Evolutionary conservation across 2,888 invertebrate species (phyloP), one percentile per base, ranked within the genome.

Genomic region (Bugula neritina): DNA sequence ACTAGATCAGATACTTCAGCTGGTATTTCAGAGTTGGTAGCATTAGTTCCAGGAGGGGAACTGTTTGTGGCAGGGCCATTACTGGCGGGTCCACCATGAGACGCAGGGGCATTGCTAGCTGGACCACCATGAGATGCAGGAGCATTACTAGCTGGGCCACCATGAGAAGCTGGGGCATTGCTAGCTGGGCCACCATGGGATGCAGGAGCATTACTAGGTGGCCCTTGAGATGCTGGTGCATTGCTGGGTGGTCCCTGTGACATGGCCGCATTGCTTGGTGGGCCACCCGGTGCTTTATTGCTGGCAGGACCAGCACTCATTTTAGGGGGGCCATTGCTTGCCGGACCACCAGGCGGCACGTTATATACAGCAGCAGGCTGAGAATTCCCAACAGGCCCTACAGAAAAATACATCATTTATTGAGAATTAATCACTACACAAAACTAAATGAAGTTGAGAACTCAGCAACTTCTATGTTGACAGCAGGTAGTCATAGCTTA

Each of bases 121-220:
- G 43, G 43, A 43, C 10, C 5, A 17, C 43, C 17, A 17, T 43
- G 5, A 10, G 43, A 10, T 5, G 43, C 43, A 31, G 63, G 63
- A 63, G 63, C 34, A 34, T 63, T 63, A 27, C 63, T 63, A 31
- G 63, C 63, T 63, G 63, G 63, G n/a, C 63, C 63, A 25, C 63
- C 63, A 34, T 31, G 29, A 63, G 63, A 63, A 10, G 29, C 63
- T 29, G 63, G 63, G 31, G 63, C 34, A 34, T 63, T 63, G 31
- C 63, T 63, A 31, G 63, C 63, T 63, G 63, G 63, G n/a, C 63
- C 63, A 25, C 63, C 63, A 34, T 31, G 29, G 31, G 63, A 63
- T 13, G 29, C 63, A 13, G 63, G 63, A 13, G 25, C 17, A 31
- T 63, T 63, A 31, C 63, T 63, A 29, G 63, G 63, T 25, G 63